phyloP scores from a whole-genome alignment of 2,113 vertebrate species.

The crab-eating macaque (Macaca fascicularis) region T2T-MFA8v1.1 NC_088386.1:34702501-34703000 shows the following conservation, averaged over 20 bases:
- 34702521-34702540: neutral
- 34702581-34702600: neutral
- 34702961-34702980: slow-evolving; percentile 70
- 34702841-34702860: slow-evolving; percentile 76
- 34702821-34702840: slow-evolving; percentile 51
- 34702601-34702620: slow-evolving; percentile 16
- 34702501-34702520: neutral
- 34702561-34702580: neutral
- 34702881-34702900: slow-evolving; percentile 78
- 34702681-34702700: slow-evolving; percentile 52
- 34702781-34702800: slow-evolving; percentile 70
- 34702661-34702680: slow-evolving; percentile 52
- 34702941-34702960: slow-evolving; percentile 70
- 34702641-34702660: slow-evolving; percentile 43
- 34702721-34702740: slow-evolving; percentile 72
- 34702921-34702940: slow-evolving; percentile 77
- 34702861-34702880: slow-evolving; percentile 70
- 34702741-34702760: slow-evolving; percentile 28
- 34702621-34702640: neutral
- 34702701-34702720: slow-evolving; percentile 25
- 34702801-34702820: slow-evolving; percentile 74
- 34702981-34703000: slow-evolving; percentile 61
- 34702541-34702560: neutral
- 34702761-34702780: slow-evolving; percentile 69
- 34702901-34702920: slow-evolving; percentile 70